phyloP scores from a whole-genome alignment of 2,113 vertebrate species.

The Rhinogobius similis region DNA sequence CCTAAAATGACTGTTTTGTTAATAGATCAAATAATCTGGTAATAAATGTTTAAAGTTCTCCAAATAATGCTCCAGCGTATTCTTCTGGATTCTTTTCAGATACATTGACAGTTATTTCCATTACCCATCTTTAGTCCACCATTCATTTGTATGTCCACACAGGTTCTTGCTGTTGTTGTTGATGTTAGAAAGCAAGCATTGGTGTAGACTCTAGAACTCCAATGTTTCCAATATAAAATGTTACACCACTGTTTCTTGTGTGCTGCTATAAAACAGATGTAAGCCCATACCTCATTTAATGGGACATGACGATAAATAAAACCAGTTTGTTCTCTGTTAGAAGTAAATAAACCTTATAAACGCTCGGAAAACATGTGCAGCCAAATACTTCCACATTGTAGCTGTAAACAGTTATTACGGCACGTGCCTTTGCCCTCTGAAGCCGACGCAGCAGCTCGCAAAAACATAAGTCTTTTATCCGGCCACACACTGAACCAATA shows the following conservation, averaged over 20 bases:
- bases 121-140: background rate
- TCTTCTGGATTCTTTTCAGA: too few species aligned
- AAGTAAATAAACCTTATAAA: conserved; percentile 4
- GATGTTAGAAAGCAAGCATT: background rate
- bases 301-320: conserved; percentile 5
- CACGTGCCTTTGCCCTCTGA: conserved; percentile 1
- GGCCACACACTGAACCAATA: conserved; percentile 22
- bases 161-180: background rate
- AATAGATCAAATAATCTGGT: too few species aligned
- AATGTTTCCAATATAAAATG: conserved; percentile 1
- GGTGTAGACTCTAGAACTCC: background rate
- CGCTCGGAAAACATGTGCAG: background rate
- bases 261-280: conserved; percentile 1
- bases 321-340: background rate
- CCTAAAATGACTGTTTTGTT: too few species aligned
- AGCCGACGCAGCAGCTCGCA: conserved; percentile 1
- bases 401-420: conserved; percentile 18
- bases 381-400: background rate
- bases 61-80: background rate
- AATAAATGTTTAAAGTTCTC: background rate
- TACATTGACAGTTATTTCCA: background rate
- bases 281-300: background rate
- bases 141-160: background rate
- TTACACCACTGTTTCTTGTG: background rate
- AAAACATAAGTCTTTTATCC: background rate